Evolutionary conservation across 2,888 invertebrate species (phyloP).

Genomic region (Drosophila formosana): DNA sequence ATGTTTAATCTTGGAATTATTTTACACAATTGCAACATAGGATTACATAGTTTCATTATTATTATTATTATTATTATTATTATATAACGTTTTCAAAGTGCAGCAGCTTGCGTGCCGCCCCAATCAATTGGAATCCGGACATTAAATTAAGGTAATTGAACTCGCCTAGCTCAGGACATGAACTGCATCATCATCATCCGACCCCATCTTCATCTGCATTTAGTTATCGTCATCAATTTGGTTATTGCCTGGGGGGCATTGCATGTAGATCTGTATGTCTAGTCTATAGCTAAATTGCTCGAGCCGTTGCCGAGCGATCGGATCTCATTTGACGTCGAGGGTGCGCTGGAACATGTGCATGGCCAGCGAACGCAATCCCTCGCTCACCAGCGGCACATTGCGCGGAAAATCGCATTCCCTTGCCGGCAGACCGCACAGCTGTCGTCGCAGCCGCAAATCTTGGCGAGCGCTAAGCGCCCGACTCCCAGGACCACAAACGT

Average conservation of each 20-base stretch:
- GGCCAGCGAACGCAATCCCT: constrained; percentile 80
- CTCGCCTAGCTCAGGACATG: constrained; percentile 15
- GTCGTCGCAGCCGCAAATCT: constrained; percentile 90
- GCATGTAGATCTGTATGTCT: constrained; percentile 58
- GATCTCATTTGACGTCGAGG: constrained; percentile 81
- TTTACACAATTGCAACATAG: constrained; percentile 18
- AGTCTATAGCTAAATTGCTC: constrained; percentile 53
- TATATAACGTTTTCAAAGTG: constrained; percentile 5
- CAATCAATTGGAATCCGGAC: constrained; percentile 15
- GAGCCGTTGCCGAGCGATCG: constrained; percentile 33
- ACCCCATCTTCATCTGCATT: neutral
- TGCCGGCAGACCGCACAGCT: constrained; percentile 89
- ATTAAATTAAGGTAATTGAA: constrained; percentile 28
- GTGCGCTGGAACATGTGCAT: constrained; percentile 82
- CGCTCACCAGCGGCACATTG: constrained; percentile 74
- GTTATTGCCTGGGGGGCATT: constrained; percentile 16
- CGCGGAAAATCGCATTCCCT: constrained; percentile 86
- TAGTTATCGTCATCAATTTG: neutral
- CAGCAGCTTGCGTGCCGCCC: neutral
- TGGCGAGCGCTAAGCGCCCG: constrained; percentile 92
- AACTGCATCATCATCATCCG: constrained; percentile 1
- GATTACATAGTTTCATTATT: neutral
- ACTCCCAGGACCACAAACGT: constrained; percentile 91
- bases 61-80: neutral
- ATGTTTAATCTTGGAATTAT: constrained; percentile 3